Percentiles rank a stretch among this genome's conserved stretches.
Evolutionary conservation across 2,888 invertebrate genomes (phyloP).

Genomic region (Elmis aenea): DNA sequence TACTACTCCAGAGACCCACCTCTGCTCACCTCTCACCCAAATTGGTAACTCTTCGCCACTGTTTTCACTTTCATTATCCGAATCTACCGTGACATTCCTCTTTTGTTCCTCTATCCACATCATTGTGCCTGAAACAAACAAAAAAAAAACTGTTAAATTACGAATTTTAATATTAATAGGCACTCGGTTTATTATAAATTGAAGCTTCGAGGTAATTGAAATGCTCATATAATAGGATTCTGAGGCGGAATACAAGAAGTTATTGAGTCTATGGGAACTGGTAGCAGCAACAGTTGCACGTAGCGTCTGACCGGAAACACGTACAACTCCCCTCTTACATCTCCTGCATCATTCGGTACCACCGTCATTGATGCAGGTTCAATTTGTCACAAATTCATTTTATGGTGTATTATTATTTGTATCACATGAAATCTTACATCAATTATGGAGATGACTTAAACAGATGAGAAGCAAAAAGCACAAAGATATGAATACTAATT

Average conservation of each 20-base stretch:
- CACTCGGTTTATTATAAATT: no score
- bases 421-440: no score
- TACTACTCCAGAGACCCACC: slow-evolving; percentile 76
- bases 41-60: slow-evolving; percentile 68
- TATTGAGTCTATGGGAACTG: slow-evolving; percentile 25
- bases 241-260: neutral
- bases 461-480: no score
- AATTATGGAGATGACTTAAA: no score
- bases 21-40: slow-evolving; percentile 68
- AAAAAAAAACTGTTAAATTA: neutral
- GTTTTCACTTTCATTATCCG: slow-evolving; percentile 48
- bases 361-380: slow-evolving; percentile 13
- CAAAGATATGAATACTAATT: no score
- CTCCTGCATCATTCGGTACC: slow-evolving; percentile 4
- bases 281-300: slow-evolving; percentile 21
- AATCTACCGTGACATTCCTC: slow-evolving; percentile 28
- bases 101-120: slow-evolving; percentile 40
- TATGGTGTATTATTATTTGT: no score
- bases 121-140: slow-evolving; percentile 18
- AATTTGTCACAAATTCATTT: no score
- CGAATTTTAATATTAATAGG: neutral
- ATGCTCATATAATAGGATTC: no score
- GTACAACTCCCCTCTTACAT: slow-evolving; percentile 13
- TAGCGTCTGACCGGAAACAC: slow-evolving; percentile 32
- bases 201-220: no score